Base-by-base conservation (phyloP, 2,113 vertebrate species). In the Aplodontia rufa region DNA sequence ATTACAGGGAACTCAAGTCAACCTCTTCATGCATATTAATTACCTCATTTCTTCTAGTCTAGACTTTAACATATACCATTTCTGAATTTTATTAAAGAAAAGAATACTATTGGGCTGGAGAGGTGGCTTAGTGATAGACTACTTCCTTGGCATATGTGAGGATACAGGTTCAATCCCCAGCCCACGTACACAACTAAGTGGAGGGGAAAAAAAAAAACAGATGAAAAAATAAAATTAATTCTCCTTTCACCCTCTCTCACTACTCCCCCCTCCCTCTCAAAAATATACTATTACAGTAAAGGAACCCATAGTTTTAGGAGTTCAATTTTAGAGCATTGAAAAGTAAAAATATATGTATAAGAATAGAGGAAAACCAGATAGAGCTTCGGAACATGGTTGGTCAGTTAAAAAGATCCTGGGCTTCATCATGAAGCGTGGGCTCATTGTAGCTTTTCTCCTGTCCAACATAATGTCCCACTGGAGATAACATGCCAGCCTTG, bases 311-410 rank as follows among this genome's bases (percentile, higher is more conserved):
- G 3, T 91, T 91, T 45, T 64, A 66, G 71, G 64, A 45, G 68
- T 95, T 89, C 49, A 51, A 85, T 30, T 85, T 95, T 13, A 81
- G 55, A 80, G 55, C 37, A 88, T 69, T 80, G 40, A 75, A 81
- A 96, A 84, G 42, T 47, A 1, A 82, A 87, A 92, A 42, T 16
- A 30, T 26, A 37, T 5, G 32, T 92, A 40, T 74, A 47, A 91
- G 1, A 26, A 28, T 8, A 58, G 53, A 66, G 22, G 19, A 22
- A 74, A 62, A 85, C 6, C 64, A 28, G 10, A 66, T 51, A 80
- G 64, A 47, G 2, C 45, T 75, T 32, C 80, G 68, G 72, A 85
- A 58, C 89, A 74, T 74, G 16, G 47, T 95, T 45, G 37, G 16
- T 49, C 2, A n/a, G n/a, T n/a, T n/a, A 69, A 16, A n/a, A 80